These are phyloP conservation scores for Bradypodion pumilum DNA, from an alignment of 2,797 vertebrate species.

Conservation along the genomic window DNA sequence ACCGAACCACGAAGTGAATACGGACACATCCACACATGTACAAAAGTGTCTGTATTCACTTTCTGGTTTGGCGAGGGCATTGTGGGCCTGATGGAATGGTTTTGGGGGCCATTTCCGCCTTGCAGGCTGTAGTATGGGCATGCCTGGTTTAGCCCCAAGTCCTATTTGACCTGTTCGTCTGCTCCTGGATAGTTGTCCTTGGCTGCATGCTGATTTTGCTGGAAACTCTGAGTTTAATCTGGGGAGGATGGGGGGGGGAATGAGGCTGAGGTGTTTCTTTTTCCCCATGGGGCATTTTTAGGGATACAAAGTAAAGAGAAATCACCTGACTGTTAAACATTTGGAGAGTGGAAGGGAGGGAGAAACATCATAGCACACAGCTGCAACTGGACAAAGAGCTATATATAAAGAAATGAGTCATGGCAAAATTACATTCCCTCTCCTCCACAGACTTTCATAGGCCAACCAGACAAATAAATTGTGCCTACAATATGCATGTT, in stretches of 20 bases:
- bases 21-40: too few species aligned
- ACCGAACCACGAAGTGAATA: too few species aligned
- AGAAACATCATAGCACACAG: background rate
- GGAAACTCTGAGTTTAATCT: constrained; percentile 2
- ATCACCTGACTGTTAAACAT: constrained; percentile 26
- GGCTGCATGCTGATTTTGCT: background rate
- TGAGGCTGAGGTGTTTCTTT: background rate
- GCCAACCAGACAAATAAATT: constrained; percentile 31
- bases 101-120: too few species aligned
- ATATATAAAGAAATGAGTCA: constrained; percentile 45
- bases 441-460: constrained; percentile 6
- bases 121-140: too few species aligned
- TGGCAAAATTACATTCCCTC: background rate
- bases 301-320: background rate
- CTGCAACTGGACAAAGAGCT: constrained; percentile 29
- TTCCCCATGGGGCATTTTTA: background rate
- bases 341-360: background rate
- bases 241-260: background rate
- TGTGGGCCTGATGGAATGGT: too few species aligned
- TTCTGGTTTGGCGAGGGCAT: too few species aligned
- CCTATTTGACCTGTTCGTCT: background rate
- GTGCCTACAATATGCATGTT: constrained; percentile 9
- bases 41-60: too few species aligned
- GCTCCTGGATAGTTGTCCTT: background rate
- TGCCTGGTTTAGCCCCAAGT: background rate